A percentile compares a stretch with the other conserved stretches of the same genome.
These are phyloP conservation scores for Marronus borbonicus DNA, from an alignment of 2,888 invertebrate species.

Conservation along the genomic window DNA sequence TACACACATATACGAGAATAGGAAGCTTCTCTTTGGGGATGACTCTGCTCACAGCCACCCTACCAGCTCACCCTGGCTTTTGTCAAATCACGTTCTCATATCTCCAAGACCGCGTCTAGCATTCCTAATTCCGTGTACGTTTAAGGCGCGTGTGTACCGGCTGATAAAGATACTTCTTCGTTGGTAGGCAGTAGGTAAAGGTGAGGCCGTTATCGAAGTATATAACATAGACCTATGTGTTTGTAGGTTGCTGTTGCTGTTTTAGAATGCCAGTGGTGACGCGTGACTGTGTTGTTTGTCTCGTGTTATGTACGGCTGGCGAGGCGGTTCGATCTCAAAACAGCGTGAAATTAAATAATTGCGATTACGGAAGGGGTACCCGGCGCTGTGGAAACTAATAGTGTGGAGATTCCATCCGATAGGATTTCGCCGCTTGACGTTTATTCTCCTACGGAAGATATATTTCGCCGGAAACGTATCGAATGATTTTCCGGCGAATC, in stretches of 20 bases:
- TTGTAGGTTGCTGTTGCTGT: neutral
- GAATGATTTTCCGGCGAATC: too few species aligned
- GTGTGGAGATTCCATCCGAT: too few species aligned
- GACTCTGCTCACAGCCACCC: neutral
- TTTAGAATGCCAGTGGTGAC: conserved; percentile 6
- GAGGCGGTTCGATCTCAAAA: neutral
- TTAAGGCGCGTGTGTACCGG: neutral
- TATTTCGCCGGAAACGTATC: too few species aligned
- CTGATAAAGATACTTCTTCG: conserved; percentile 5
- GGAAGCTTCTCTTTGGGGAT: too few species aligned
- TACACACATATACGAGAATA: too few species aligned
- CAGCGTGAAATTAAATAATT: conserved; percentile 24
- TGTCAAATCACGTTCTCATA: conserved; percentile 36
- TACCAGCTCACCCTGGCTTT: neutral
- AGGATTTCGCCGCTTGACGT: too few species aligned
- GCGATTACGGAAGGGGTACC: too few species aligned
- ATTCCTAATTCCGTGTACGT: neutral
- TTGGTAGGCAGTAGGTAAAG: conserved; percentile 8
- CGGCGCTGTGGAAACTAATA: too few species aligned
- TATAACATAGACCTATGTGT: too few species aligned
- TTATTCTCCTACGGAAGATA: too few species aligned
- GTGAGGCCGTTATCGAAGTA: neutral
- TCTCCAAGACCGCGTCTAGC: neutral
- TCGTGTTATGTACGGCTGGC: neutral
- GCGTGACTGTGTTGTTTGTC: conserved; percentile 22